phyloP scores from a whole-genome alignment of 2,888 invertebrate genomes.

The Proisotoma minuta region DNA sequence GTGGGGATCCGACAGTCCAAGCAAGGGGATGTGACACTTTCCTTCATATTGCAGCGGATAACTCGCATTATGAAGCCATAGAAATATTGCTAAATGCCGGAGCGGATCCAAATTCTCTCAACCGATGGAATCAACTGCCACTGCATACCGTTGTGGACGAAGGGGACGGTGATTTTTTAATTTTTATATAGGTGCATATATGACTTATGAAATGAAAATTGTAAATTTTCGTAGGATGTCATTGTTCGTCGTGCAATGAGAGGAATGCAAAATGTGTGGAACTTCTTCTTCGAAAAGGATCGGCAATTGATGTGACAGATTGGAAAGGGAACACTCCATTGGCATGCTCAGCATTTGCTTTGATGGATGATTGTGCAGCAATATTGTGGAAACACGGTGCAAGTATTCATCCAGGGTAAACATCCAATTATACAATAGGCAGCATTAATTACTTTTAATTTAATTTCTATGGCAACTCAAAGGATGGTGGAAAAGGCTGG shows the following conservation, averaged over 20 bases:
- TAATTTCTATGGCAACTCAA: not conserved
- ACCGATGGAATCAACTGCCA: slow-evolving; percentile 6
- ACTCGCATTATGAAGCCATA: not conserved
- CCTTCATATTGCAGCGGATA: slow-evolving; percentile 1
- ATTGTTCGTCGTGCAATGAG: slow-evolving; percentile 1
- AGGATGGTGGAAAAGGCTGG: too few relatives aligned
- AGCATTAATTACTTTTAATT: too few relatives aligned
- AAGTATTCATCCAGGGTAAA: not conserved
- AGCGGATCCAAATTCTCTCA: not conserved
- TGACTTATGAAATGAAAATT: not conserved
- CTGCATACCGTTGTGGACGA: slow-evolving; percentile 18
- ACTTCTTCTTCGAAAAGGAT: not conserved
- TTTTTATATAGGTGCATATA: not conserved
- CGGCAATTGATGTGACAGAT: not conserved
- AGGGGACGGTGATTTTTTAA: slow-evolving; percentile 9
- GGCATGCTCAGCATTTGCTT: not conserved
- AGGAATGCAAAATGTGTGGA: slow-evolving; percentile 7
- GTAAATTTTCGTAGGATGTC: not conserved
- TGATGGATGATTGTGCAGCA: slow-evolving; percentile 4
- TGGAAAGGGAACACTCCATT: not conserved
- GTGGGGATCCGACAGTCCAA: too few relatives aligned
- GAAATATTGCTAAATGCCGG: slow-evolving; percentile 1
- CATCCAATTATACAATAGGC: not conserved
- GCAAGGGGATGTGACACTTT: slow-evolving; percentile 15
- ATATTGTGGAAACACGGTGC: slow-evolving; percentile 2